Conservation (phyloP, 2,888 invertebrate genomes). For the Ypsolopha scabrella region DNA sequence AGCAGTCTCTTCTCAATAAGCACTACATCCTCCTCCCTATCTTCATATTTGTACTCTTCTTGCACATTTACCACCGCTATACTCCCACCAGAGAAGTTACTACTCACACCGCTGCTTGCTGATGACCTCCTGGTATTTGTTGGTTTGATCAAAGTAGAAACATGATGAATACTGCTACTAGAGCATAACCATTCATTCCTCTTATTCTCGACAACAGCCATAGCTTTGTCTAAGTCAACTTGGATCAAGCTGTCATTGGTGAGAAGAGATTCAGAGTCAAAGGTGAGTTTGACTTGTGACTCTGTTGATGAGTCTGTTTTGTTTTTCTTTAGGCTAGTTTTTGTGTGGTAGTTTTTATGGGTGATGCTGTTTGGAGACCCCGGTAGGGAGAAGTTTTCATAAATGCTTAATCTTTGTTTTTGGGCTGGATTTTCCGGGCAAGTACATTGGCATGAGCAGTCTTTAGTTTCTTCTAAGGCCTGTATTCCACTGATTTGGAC, state of each 20-base stretch:
- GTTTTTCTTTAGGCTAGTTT: slow-evolving; percentile 36
- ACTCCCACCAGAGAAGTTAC: slow-evolving; percentile 45
- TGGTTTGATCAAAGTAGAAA: slow-evolving; percentile 17
- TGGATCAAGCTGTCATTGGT: slow-evolving; percentile 24
- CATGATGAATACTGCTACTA: slow-evolving; percentile 15
- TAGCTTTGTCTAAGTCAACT: slow-evolving; percentile 36
- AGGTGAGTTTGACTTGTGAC: slow-evolving; percentile 13
- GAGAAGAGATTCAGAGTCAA: slow-evolving; percentile 19
- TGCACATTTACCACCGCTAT: slow-evolving; percentile 71
- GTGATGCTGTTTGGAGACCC: slow-evolving; percentile 50
- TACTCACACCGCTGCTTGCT: slow-evolving; percentile 57
- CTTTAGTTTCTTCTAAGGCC: slow-evolving; percentile 27
- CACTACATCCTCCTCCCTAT: slow-evolving; percentile 76
- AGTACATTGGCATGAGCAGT: slow-evolving; percentile 8
- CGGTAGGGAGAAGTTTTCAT: slow-evolving; percentile 54
- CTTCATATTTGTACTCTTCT: slow-evolving; percentile 82
- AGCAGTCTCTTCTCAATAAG: slow-evolving; percentile 75
- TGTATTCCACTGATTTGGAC: slow-evolving; percentile 45
- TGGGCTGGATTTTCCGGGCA: slow-evolving; percentile 8
- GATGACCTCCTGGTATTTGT: slow-evolving; percentile 54
- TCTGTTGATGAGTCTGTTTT: slow-evolving; percentile 9
- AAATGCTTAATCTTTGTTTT: slow-evolving; percentile 36
- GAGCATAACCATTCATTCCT: slow-evolving; percentile 49
- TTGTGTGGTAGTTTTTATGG: slow-evolving; percentile 50
- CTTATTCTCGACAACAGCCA: slow-evolving; percentile 46